These are phyloP conservation scores for Thymelicus lineola DNA, from an alignment of 2,888 invertebrate genomes.

Conservation along the genomic window DNA sequence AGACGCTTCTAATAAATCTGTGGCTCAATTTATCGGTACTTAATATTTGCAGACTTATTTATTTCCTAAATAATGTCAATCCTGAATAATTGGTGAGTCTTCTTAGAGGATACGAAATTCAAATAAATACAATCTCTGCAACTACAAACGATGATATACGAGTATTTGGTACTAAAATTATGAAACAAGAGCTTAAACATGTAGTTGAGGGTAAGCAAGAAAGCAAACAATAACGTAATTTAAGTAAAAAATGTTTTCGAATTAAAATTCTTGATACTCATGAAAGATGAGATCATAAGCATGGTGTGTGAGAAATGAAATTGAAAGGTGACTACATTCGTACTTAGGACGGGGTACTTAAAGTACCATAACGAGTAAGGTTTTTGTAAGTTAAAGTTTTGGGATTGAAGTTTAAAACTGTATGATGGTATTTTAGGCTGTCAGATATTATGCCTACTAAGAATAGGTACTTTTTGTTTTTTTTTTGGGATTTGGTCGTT, in stretches of 20 bases:
- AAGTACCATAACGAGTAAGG: background rate
- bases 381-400: background rate
- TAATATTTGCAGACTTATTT: too few species aligned
- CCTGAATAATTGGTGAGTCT: too few species aligned
- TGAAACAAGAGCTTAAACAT: constrained; percentile 1
- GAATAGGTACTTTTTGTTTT: too few species aligned
- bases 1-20: too few species aligned
- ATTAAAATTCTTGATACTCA: background rate
- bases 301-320: constrained; percentile 14
- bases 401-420: too few species aligned
- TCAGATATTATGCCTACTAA: too few species aligned
- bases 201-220: background rate
- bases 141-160: background rate
- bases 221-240: background rate
- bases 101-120: too few species aligned
- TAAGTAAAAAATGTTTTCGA: background rate
- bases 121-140: too few species aligned
- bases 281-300: background rate
- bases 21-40: too few species aligned
- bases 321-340: constrained; percentile 17
- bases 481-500: background rate
- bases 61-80: too few species aligned
- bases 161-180: background rate
- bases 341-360: constrained; percentile 5
- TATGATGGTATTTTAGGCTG: too few species aligned